Evolutionary conservation across 2,797 vertebrate genomes (phyloP).

Genomic region (Syncerus caffer): DNA sequence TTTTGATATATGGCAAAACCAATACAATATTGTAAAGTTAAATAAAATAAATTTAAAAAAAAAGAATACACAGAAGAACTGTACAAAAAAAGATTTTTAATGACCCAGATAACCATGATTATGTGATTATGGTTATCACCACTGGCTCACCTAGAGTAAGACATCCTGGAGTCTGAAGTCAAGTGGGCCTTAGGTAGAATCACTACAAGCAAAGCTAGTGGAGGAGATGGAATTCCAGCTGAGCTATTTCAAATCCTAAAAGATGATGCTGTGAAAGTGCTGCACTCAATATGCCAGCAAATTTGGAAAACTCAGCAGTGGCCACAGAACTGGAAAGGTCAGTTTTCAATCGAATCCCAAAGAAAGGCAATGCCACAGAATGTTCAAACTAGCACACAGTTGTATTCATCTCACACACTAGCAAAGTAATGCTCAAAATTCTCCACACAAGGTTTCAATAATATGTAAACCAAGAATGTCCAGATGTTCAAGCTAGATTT

Average conservation of each 20-base stretch:
- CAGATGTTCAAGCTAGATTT: background rate
- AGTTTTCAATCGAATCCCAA: background rate
- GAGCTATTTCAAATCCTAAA: background rate
- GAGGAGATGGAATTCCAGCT: background rate
- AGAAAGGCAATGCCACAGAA: background rate
- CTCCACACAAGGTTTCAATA: background rate
- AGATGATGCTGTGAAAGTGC: fast-evolving
- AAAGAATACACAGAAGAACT: background rate
- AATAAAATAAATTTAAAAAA: no score
- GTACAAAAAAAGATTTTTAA: background rate
- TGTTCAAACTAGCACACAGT: fast-evolving
- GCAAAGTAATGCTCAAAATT: background rate
- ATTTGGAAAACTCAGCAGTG: background rate
- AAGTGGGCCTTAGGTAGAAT: background rate
- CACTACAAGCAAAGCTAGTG: background rate
- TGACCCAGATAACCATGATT: background rate
- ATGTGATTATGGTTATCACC: no score
- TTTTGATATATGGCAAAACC: no score
- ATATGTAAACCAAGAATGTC: background rate
- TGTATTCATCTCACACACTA: fast-evolving
- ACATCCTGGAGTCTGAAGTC: background rate
- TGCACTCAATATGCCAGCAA: background rate
- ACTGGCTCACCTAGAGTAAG: background rate
- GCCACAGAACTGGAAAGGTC: background rate
- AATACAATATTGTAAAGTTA: no score